Evolutionary conservation across 2,888 invertebrate species (phyloP), one percentile per base, ranked within the genome.

Genomic region (Nephrocerus scutellatus): DNA sequence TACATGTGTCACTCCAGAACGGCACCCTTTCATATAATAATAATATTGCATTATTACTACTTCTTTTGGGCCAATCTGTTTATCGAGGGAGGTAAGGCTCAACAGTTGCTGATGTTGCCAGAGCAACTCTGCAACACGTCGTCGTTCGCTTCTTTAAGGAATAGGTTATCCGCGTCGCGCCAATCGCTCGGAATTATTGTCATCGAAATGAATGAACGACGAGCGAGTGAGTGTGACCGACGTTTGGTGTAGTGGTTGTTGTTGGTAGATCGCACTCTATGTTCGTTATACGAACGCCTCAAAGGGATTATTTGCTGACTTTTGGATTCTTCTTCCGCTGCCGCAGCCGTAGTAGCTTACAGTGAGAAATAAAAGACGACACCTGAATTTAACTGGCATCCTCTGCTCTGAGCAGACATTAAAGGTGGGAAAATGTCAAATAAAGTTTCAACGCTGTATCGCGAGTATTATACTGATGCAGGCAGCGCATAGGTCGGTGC

Each of bases 371-470:
- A n/a, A n/a, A n/a, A n/a, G n/a, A n/a, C 37, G 46, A 41, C 46
- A 46, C 46, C 43, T 46, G 46, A 41, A 33, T 37, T 41, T 49
- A 45, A 45, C 43, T 47, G 44, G 48, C 46, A 48, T 43, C 32
- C 36, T 36, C 34, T 23, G 19, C 25, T 31, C 25, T 37, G 30
- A 39, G 55, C 51, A 59, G 64, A 65, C 65, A 57, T 58, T 62
- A 63, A 63, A 64, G 65, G 59, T 63, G 63, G 63, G 65, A 63
- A 63, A 63, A 56, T 63, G 57, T 60, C 62, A 61, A 55, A 56
- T 58, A 56, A 49, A 50, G 34, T n/a, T n/a, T n/a, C n/a, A n/a
- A n/a, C 41, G 37, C 18, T 15, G 18, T 19, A 24, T 30, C 29
- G 18, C 22, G 33, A 22, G 39, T n/a, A n/a, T n/a, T n/a, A n/a